Evolutionary conservation across 2,113 vertebrate genomes (phyloP).

Genomic region (Abramis brama): DNA sequence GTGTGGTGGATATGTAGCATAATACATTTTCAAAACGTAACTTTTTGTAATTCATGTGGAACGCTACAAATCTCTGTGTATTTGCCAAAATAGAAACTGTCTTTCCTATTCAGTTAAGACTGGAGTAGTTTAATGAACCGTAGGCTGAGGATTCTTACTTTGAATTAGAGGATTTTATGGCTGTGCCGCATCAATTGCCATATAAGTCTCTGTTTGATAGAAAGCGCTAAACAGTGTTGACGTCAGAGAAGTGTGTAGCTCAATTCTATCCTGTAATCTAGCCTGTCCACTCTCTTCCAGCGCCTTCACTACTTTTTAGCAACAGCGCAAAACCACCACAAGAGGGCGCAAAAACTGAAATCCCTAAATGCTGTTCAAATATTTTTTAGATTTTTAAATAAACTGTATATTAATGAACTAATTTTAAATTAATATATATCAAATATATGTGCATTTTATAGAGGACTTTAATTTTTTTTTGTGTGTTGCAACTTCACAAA

Average conservation of each 20-base stretch:
- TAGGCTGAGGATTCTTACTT: background rate
- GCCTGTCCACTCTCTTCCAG: background rate
- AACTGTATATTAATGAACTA: no score
- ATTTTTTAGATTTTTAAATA: no score
- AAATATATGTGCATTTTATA: background rate
- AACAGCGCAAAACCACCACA: background rate
- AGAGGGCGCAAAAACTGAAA: background rate
- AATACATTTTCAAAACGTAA: background rate
- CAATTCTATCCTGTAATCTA: background rate
- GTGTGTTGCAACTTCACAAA: background rate
- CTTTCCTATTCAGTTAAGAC: background rate
- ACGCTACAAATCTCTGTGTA: background rate
- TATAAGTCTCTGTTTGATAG: constrained; percentile 44
- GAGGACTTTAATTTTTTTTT: background rate
- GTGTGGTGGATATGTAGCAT: background rate
- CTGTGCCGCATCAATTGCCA: background rate
- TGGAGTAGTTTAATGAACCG: no score
- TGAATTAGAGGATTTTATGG: background rate
- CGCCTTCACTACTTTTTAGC: background rate
- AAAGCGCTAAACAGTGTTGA: background rate
- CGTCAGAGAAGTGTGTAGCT: constrained; percentile 3
- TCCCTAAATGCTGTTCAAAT: no score
- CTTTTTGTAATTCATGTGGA: background rate
- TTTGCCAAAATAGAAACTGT: no score
- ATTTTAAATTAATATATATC: background rate